phyloP scores from a whole-genome alignment of 1,140 invertebrate genomes.

The Drosophila subobscura region DNA sequence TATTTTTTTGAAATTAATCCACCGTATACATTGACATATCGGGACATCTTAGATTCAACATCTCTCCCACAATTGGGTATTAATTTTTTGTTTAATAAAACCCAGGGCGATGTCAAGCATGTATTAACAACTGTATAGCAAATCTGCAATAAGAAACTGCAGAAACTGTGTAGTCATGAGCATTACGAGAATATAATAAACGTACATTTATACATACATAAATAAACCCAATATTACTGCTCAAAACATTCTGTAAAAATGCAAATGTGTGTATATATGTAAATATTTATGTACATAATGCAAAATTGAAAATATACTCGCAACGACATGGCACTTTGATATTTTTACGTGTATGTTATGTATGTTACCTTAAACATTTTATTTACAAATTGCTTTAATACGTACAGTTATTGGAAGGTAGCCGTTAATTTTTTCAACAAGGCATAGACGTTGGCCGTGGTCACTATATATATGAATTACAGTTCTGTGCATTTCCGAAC shows the following conservation, averaged over 20 bases:
- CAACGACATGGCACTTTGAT: no score
- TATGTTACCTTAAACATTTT: not conserved
- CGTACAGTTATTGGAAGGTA: conserved; percentile 90
- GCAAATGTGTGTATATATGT: not conserved
- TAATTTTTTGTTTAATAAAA: no score
- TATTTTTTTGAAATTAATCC: not conserved
- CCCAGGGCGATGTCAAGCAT: no score
- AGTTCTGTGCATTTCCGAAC: conserved; percentile 91
- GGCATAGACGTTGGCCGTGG: conserved; percentile 88
- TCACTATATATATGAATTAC: conserved; percentile 91
- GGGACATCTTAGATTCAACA: no score
- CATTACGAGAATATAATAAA: no score
- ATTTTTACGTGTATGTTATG: no score
- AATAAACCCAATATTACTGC: no score
- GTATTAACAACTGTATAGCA: not conserved
- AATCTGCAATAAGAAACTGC: not conserved
- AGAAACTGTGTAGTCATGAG: no score
- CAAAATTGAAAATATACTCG: no score
- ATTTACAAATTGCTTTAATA: conserved; percentile 19
- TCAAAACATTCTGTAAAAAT: not conserved
- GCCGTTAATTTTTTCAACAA: conserved; percentile 90
- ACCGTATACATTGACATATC: not conserved
- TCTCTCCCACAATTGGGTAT: no score
- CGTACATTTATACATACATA: no score
- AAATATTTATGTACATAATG: no score